Percentiles rank a stretch among this genome's conserved stretches.
Evolutionary conservation across 2,113 vertebrate genomes (phyloP).

Genomic region (Microcebus murinus): DNA sequence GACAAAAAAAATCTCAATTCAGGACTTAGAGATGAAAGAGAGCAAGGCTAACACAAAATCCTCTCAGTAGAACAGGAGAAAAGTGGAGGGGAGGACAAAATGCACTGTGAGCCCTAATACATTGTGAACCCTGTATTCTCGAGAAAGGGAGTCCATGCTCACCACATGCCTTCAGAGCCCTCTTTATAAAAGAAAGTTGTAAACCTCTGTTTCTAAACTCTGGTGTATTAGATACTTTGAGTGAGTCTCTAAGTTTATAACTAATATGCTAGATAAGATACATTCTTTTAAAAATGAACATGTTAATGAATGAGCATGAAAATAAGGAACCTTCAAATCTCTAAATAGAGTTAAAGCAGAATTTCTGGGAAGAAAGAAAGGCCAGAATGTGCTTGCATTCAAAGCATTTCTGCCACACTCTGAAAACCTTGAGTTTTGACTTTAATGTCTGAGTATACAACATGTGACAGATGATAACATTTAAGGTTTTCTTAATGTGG

Average conservation of each 20-base stretch:
- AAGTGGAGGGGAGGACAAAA: accelerated
- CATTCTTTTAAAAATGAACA: background rate
- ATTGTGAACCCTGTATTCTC: too few species aligned
- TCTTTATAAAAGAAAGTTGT: background rate
- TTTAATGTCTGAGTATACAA: background rate
- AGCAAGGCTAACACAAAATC: background rate
- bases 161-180: background rate
- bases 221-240: background rate
- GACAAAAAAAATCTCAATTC: background rate
- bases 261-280: background rate
- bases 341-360: background rate
- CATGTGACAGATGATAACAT: background rate
- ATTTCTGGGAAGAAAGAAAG: background rate
- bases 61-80: background rate
- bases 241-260: background rate
- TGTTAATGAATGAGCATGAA: background rate
- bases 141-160: background rate
- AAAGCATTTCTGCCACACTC: background rate
- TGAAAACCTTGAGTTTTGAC: background rate
- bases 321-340: background rate
- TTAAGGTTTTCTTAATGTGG: background rate
- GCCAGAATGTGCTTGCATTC: background rate
- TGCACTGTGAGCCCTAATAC: background rate
- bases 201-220: background rate
- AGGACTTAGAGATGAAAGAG: background rate